Percentiles rank a stretch among this genome's conserved stretches.
These are phyloP conservation scores for Paralvinella palmiformis DNA, from an alignment of 1,140 invertebrate genomes.

Conservation along the genomic window DNA sequence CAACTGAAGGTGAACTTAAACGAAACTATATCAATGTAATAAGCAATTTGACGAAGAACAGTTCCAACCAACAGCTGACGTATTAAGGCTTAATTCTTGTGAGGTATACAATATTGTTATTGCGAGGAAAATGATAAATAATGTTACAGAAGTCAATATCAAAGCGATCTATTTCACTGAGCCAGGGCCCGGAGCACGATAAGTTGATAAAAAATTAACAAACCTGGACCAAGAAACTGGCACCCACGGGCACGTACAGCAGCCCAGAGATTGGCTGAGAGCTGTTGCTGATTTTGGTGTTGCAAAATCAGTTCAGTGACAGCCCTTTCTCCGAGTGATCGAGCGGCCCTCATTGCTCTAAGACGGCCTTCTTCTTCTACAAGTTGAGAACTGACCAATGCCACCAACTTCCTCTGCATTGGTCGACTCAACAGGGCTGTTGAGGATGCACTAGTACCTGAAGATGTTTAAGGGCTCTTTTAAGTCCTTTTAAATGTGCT, in stretches of 20 bases:
- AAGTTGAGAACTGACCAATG: conserved; percentile 84
- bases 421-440: conserved; percentile 65
- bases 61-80: no score
- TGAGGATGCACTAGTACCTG: conserved; percentile 21
- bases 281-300: conserved; percentile 86
- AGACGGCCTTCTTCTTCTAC: conserved; percentile 76
- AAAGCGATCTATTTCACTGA: no score
- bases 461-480: conserved; percentile 17
- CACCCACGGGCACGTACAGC: conserved; percentile 93
- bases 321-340: conserved; percentile 87
- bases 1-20: background rate
- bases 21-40: background rate
- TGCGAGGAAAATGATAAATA: no score
- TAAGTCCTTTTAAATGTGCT: no score
- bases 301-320: conserved; percentile 91
- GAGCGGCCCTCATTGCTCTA: conserved; percentile 65
- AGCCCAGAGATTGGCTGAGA: conserved; percentile 92
- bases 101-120: no score
- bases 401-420: conserved; percentile 92
- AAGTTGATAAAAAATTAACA: no score
- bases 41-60: no score
- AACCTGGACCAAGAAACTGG: conserved; percentile 94
- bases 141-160: no score
- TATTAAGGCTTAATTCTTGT: no score
- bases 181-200: no score